These are phyloP conservation scores for Lepidotrigona ventralis DNA, from an alignment of 1,140 invertebrate species.

Conservation along the genomic window DNA sequence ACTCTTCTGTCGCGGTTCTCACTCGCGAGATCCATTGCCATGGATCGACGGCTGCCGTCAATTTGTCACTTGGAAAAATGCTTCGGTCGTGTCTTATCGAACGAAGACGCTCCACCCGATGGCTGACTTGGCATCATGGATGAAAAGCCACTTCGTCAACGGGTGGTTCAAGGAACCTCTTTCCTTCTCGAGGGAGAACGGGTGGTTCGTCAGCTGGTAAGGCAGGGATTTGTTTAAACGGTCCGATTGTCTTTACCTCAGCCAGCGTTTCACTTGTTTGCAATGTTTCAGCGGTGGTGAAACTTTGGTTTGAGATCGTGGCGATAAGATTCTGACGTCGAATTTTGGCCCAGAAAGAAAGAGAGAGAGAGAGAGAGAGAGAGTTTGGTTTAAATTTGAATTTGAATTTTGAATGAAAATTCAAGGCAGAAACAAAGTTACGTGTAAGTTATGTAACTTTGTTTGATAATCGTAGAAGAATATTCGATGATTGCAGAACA, in stretches of 20 bases:
- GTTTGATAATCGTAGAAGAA: too few relatives aligned
- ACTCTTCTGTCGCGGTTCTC: neutral
- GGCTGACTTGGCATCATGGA: slow-evolving; percentile 21
- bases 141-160: neutral
- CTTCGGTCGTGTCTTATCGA: slow-evolving; percentile 32
- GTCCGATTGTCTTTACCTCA: neutral
- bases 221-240: neutral
- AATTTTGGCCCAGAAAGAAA: neutral
- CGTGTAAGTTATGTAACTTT: too few relatives aligned
- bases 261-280: neutral
- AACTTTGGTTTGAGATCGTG: neutral
- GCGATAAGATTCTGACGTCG: neutral
- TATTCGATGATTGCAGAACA: too few relatives aligned
- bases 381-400: neutral
- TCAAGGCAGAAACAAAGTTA: too few relatives aligned
- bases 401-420: neutral
- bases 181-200: too few relatives aligned
- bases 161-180: neutral
- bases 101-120: neutral
- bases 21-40: neutral
- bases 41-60: slow-evolving; percentile 33
- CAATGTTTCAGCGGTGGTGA: neutral
- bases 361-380: too few relatives aligned
- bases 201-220: neutral
- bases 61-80: slow-evolving; percentile 39